Evolutionary conservation across 2,888 invertebrate genomes (phyloP), one percentile per base, ranked within the genome.

Genomic region (Molanna angustata): DNA sequence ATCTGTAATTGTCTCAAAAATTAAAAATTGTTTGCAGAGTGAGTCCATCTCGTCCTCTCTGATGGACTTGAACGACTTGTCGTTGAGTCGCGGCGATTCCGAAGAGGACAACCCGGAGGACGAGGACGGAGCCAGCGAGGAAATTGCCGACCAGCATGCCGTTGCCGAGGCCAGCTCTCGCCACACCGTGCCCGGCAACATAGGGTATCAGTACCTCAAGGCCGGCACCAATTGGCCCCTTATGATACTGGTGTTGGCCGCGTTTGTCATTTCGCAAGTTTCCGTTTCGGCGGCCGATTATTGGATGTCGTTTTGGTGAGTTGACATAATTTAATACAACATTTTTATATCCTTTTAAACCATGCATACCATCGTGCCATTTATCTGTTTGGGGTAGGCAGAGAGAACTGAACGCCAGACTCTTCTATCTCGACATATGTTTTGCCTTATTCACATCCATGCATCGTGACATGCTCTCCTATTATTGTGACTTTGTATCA

Each of bases 241-340:
- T 3, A 67, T 79, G 2, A 56, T 71, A 1, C 59, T 73, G 0
- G 62, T 83, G 37, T 57, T 77, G 1, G 52, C 74, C 1, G 62
- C 78, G 4, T 82, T 80, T 60, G 4, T 84, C 1, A 9, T 80
- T n/a, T 76, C 85, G 1, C 84, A 86, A 61, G 64, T 69, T 0
- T 64, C 78, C 11, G 84, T 80, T 1, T 86, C 83, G 52, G 68
- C 76, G 1, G 80, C 80, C 0, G 90, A 90, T 66, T 86, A 79
- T 63, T 89, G 83, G 78, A 75, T 88, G 48, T 81, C 84, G 57
- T 83, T 76, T 64, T 86, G 85, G 85, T 84, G 65, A 72, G 73
- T 35, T n/a, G 11, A 17, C 17, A n/a, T n/a, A n/a, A n/a, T n/a
- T n/a, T n/a, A n/a, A n/a, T n/a, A n/a, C n/a, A n/a, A n/a, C n/a